Conservation (phyloP, 2,113 vertebrate species). For the Pogona vitticeps region DNA sequence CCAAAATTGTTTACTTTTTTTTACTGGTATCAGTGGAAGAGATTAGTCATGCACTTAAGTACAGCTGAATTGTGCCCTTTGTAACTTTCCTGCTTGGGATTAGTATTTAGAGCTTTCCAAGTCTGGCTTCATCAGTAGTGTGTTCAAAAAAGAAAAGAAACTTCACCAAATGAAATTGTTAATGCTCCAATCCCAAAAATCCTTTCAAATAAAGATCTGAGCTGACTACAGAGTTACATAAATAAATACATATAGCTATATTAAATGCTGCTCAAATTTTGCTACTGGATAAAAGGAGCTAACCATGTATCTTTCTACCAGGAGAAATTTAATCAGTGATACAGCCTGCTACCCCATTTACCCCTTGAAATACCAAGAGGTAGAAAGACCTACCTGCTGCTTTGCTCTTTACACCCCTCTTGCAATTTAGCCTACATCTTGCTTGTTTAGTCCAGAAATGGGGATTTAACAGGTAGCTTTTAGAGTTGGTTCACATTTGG, state of each 20-base stretch:
- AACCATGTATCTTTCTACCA: conserved; percentile 43
- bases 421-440: background rate
- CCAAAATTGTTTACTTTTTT: background rate
- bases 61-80: background rate
- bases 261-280: background rate
- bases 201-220: conserved; percentile 47
- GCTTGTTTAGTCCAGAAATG: fast-evolving
- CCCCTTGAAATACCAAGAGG: background rate
- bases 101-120: conserved; percentile 10
- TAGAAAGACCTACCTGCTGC: background rate
- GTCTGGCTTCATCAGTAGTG: background rate
- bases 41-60: too few species aligned
- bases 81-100: background rate
- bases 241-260: conserved; percentile 66
- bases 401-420: background rate
- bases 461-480: fast-evolving
- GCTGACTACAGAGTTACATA: conserved; percentile 63
- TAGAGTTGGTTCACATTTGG: background rate
- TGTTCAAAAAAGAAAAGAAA: background rate
- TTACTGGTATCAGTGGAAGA: background rate
- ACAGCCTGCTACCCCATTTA: background rate
- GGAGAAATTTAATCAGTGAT: background rate
- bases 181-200: background rate
- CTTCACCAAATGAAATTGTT: background rate
- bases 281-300: conserved; percentile 23